Evolutionary conservation across 2,113 vertebrate species (phyloP), one percentile per base, ranked within the genome.

Genomic region (Vulpes vulpes): DNA sequence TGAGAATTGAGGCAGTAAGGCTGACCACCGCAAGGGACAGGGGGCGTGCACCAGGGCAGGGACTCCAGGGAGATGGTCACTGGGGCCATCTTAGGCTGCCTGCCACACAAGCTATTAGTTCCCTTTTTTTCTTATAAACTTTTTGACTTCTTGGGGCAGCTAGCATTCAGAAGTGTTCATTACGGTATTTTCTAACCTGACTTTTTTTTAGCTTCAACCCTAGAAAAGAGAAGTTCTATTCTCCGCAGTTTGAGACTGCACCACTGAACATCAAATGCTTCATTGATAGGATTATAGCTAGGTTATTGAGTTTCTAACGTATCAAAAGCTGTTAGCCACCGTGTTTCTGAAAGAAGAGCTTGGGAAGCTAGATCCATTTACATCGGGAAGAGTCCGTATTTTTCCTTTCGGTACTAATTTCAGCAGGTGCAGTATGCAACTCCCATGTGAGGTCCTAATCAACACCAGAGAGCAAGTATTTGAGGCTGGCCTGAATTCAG

Each of bases 401-500:
- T 96, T 90, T 92, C 94, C 90, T 87, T 81, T 62, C 10, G 0
- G 49, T 80, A 32, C 67, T 71, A 14, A 90, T 95, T 96, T 84
- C 62, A 51, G 55, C 92, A 90, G 80, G 62, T 62, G 19, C 51
- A 5, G 2, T 10, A 15, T 76, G 90, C 87, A 90, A 92, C 92
- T 95, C 90, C 95, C 83, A 60, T 4, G 19, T 69, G 89, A 86
- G 55, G 27, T 60, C 69, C n/a, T 92, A 88, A 91, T 90, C 87
- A 80, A 84, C 87, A 57, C 57, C 35, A 35, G 9, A 35, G 83
- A 55, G 78, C 69, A 84, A 14, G 51, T 19, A 60, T 90, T 95
- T 93, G 87, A 95, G 69, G 32, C 88, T 64, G 94, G 55, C 87
- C 95, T 96, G 87, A 67, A 97, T 98, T 97, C 89, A 76, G 62